Evolutionary conservation across 2,797 vertebrate genomes (phyloP).

Genomic region (Anisognathus igniventris): DNA sequence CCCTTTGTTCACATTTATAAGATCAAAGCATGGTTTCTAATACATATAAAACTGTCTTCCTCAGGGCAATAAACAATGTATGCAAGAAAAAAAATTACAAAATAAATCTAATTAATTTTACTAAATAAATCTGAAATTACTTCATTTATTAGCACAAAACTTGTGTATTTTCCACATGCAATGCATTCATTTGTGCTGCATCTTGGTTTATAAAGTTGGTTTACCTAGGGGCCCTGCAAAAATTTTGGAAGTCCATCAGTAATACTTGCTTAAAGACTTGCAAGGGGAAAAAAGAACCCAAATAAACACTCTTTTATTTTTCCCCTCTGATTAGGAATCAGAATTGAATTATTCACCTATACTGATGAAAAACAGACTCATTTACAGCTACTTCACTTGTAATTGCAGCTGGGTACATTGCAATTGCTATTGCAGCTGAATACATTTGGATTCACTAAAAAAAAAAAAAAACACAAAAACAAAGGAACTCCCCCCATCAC

Average conservation of each 20-base stretch:
- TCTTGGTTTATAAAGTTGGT: not conserved
- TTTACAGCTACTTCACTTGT: not conserved
- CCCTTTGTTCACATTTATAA: not conserved
- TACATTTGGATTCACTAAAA: not conserved
- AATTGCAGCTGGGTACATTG: not conserved
- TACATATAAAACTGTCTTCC: not conserved
- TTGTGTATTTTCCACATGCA: not conserved
- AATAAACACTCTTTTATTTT: not conserved
- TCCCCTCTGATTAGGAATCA: not conserved
- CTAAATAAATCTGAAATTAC: not conserved
- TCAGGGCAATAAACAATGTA: not conserved
- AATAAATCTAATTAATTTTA: not conserved
- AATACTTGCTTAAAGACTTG: not conserved
- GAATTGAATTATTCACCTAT: not conserved
- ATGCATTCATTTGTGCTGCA: not conserved
- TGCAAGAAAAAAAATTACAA: not conserved
- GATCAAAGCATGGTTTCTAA: not conserved
- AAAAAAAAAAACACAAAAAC: not conserved
- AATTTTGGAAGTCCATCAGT: not conserved
- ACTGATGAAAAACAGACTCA: not conserved
- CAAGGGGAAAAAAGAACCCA: not conserved
- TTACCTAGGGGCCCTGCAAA: not conserved
- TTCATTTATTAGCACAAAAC: not conserved
- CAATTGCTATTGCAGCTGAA: not conserved
- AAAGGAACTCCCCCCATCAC: rapidly evolving